phyloP scores from a whole-genome alignment of 2,797 vertebrate species.

The Tauraco hartlaubi region DNA sequence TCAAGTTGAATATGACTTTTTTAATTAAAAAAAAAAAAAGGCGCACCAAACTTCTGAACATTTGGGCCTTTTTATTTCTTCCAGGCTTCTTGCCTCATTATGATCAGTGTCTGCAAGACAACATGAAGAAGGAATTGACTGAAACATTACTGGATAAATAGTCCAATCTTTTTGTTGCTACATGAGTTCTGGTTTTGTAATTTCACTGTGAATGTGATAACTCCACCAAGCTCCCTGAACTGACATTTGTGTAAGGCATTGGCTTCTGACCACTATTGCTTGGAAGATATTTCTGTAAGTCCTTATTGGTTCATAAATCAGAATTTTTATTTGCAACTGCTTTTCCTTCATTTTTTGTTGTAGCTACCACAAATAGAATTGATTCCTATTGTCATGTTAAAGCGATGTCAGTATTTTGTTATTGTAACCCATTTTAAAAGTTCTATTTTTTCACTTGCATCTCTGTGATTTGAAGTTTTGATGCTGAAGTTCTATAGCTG shows the following conservation, averaged over 20 bases:
- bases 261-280: not conserved
- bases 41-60: not conserved
- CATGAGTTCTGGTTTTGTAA: not conserved
- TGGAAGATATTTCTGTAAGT: not conserved
- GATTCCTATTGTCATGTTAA: not conserved
- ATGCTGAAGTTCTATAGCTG: not conserved
- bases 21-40: not conserved
- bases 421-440: not conserved
- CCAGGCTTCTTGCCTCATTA: not conserved
- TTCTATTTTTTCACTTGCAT: not conserved
- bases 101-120: not conserved
- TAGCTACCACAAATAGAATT: not conserved
- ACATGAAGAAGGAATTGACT: not conserved
- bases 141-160: not conserved
- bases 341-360: not conserved
- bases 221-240: not conserved
- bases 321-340: not conserved
- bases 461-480: not conserved
- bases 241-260: not conserved
- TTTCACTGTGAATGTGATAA: not conserved
- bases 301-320: not conserved
- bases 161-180: not conserved
- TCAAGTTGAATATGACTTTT: not conserved
- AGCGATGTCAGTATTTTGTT: not conserved
- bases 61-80: not conserved